Base-by-base conservation (phyloP, 2,888 invertebrate genomes). In the Bugula neritina region DNA sequence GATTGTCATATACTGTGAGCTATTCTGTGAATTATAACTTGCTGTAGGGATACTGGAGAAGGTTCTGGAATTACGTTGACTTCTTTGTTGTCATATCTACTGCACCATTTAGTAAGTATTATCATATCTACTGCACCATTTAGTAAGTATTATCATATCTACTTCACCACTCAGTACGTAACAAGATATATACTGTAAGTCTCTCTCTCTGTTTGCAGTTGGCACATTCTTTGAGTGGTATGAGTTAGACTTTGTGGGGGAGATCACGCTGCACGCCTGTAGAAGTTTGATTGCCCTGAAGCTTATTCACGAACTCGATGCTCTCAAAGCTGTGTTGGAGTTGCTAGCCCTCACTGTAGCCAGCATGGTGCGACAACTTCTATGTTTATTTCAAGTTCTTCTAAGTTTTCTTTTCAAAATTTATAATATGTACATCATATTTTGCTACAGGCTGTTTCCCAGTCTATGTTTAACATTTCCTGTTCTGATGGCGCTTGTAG, bases 51-150 rank as follows among this genome's bases (percentile, higher is more conserved):
- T 63, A 63, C 31, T 63, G 63, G 63, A 63, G 31, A 34, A 25
- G 31, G n/a, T 63, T 63, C n/a, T 63, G 63, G 63, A 63, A 63
- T n/a, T 63, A 63, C n/a, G 63, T 63, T 10, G 63, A 63, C 63
- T 63, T 63, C 27, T 63, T 63, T 63, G 63, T 63, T 13, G 63
- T 63, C 13, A 31, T 63, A 13, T 31, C 63, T 63, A 63, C 63
- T 13, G n/a, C 63, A 25, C 63, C 63, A 63, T 63, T 63, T 63
- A 13, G 63, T 63, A 31, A 31, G 63, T 63, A 23, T 23, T n/a
- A n/a, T 43, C 43, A 43, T 43, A 10, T 10, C 17, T 43, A 43
- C 43, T 10, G 17, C 43, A 43, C 43, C 43, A 43, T 43, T 43
- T 17, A 43, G 43, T 43, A 43, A 43, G 43, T 43, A 5, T 23